Evolutionary conservation across 2,888 invertebrate genomes (phyloP).

Genomic region (Mesoligia furuncula): DNA sequence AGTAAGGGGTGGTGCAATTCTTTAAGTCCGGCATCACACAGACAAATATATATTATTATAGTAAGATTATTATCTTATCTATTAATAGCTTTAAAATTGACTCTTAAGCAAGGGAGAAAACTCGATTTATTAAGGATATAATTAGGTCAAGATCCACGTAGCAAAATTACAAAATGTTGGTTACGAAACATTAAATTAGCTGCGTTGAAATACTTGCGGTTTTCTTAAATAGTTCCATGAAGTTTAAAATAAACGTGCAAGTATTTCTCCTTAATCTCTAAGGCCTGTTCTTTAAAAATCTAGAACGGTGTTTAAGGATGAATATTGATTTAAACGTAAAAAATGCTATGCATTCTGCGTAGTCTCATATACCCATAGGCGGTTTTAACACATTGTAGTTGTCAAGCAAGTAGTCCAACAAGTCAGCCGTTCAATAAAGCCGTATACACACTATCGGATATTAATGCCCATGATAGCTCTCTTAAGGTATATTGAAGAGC

Average conservation of each 20-base stretch:
- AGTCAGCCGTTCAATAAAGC: constrained; percentile 43
- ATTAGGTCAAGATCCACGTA: background rate
- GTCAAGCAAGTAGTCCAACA: constrained; percentile 33
- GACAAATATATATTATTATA: too few species aligned
- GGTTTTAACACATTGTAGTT: too few species aligned
- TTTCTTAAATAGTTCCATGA: background rate
- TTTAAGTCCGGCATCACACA: too few species aligned
- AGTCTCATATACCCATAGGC: too few species aligned
- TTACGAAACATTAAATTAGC: background rate
- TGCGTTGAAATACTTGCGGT: constrained; percentile 5
- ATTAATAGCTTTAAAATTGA: constrained; percentile 3
- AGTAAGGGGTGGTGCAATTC: too few species aligned
- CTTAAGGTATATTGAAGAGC: constrained; percentile 81
- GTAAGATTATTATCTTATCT: too few species aligned
- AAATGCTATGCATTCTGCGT: too few species aligned
- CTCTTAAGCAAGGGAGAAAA: background rate
- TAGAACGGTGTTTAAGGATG: background rate
- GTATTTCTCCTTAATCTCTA: background rate
- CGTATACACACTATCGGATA: constrained; percentile 67
- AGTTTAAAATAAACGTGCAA: background rate
- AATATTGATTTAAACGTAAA: too few species aligned
- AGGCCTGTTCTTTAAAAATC: background rate
- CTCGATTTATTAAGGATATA: background rate
- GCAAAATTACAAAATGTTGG: background rate
- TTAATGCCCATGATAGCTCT: constrained; percentile 77